Base-by-base conservation (phyloP, 2,113 vertebrate genomes). In the Hyaena hyaena region DNA sequence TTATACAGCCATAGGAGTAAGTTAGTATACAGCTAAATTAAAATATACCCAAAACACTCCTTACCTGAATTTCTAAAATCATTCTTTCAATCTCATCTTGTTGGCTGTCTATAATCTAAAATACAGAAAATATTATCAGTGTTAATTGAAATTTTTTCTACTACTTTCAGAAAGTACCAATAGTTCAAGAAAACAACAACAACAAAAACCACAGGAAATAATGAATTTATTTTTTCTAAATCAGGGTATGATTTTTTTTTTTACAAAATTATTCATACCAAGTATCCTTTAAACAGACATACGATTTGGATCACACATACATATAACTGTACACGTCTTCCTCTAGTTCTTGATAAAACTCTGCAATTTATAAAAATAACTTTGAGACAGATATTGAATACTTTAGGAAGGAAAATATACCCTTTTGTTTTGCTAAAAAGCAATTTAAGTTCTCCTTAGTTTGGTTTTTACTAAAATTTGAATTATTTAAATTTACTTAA, bases 21-120 rank as follows among this genome's bases (percentile, higher is more conserved):
- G 83, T 66, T 19, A 53, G 12, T 63, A 91, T 33, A 50, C 4
- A 88, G 28, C 16, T 94, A 73, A 91, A 76, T 81, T 89, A 80
- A 96, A 97, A 95, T 79, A 68, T 96, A 74, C 9, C 96, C 5
- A 98, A 33, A 85, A 10, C 65, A 35, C 95, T 97, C 65, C 98
- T 99, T 98, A 99, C 98, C 99, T 98, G 98, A 66, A 99, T 98
- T 90, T 99, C 99, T 97, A 98, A 97, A 58, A 98, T 98, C 96
- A 99, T 98, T 80, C 98, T 99, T 85, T 99, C 99, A 83, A 99
- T 99, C 96, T 99, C 99, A 93, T 99, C 98, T 98, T 99, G 99
- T 96, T 99, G 99, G 97, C 98, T 99, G 97, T 99, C 98, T 87
- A 99, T 99, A 96, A 99, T 98, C 99, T 99, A 98, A 90, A 96